Percentiles rank a stretch among this genome's conserved stretches.
Conservation (phyloP, 1,140 invertebrate species). For the Metopolophium dirhodum region DNA sequence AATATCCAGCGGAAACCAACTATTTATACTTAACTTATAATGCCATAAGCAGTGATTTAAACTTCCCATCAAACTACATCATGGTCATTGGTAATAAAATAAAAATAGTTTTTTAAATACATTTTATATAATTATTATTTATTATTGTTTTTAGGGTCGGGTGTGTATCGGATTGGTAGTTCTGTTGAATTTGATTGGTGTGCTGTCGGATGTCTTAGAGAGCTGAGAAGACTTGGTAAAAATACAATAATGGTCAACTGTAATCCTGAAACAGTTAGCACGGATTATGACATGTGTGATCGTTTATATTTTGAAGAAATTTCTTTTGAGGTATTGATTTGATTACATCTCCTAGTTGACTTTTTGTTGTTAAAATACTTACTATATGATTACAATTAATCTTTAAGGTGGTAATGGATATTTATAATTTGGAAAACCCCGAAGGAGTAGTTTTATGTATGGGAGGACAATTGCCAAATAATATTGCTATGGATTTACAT, state of each 20-base stretch:
- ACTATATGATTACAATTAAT: conserved; percentile 4
- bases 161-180: conserved; percentile 98
- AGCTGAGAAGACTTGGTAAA: conserved; percentile 82
- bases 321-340: conserved; percentile 82
- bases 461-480: conserved; percentile 98
- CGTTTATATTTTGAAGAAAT: conserved; percentile 99
- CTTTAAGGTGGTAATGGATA: conserved; percentile 91
- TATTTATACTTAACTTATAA: conserved; percentile 98
- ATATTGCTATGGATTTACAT: conserved; percentile 98
- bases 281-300: conserved; percentile 99
- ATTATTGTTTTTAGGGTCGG: conserved; percentile 73
- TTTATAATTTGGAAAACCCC: conserved; percentile 92
- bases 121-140: conserved; percentile 18
- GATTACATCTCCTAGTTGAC: not conserved
- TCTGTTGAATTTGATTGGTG: conserved; percentile 99
- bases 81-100: conserved; percentile 76
- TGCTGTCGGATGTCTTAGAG: conserved; percentile 93
- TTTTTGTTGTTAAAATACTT: not conserved
- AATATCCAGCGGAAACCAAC: conserved; percentile 98
- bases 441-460: conserved; percentile 95
- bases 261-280: conserved; percentile 99
- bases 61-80: conserved; percentile 78
- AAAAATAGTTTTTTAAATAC: conserved; percentile 19
- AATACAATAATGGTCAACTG: conserved; percentile 99
- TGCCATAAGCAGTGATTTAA: conserved; percentile 83